Base-by-base conservation (phyloP, 2,888 invertebrate species). In the Acronicta aceris region DNA sequence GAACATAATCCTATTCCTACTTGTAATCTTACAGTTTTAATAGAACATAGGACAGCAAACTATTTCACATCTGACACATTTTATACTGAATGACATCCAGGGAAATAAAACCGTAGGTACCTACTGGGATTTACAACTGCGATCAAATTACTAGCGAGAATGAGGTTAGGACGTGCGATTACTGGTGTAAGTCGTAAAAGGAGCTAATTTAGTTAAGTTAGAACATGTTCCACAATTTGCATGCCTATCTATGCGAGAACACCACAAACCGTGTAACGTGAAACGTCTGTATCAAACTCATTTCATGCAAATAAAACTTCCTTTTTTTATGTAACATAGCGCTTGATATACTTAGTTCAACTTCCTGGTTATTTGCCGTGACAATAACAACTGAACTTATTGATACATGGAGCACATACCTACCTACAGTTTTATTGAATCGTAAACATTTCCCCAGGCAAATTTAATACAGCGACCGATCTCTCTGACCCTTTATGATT, bases 381-480 rank as follows among this genome's bases (percentile, higher is more conserved):
- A 62, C 56, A 74, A 59, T 71, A 30, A 46, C 40, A 56, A 36
- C 38, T 53, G 50, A 25, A 13, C 15, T 36, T 36, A 27, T 50
- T 47, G 40, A 40, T 65, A 15, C n/a, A n/a, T 41, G 13, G 21
- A 58, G 45, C n/a, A 17, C 46, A 12, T 6, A 49, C 36, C 36
- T 41, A 36, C 8, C 8, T 47, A 86, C 86, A 84, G 87, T 89
- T 89, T 90, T 88, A 89, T 88, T 87, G 82, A 89, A 88, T 86
- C 86, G 77, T 86, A 89, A 89, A 87, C 76, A 84, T 83, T 74
- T 84, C 83, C 83, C 69, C 77, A 59, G 81, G 82, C 79, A 68
- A 84, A 87, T 85, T 33, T 84, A 85, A 82, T 82, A 81, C 70
- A 78, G 75, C 75, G 67, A 81, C 74, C 77, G 81, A 84, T 79